Base-by-base conservation (phyloP, 2,797 vertebrate species). In the Crax fasciolata region DNA sequence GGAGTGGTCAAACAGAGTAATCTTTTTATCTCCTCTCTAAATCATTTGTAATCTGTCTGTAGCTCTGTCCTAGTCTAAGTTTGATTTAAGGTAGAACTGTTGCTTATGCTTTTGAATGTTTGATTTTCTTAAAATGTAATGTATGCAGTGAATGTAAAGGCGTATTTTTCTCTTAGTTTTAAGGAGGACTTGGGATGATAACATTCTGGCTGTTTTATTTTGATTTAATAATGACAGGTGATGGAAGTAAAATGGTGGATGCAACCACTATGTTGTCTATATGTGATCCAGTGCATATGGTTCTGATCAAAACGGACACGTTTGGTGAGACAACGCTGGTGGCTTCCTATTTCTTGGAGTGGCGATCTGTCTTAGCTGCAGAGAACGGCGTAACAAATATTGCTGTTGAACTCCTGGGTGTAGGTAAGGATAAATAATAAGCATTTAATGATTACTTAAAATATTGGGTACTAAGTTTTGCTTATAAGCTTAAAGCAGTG, bases 281-380 rank as follows among this genome's bases (percentile, higher is more conserved):
- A 92, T 99, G 99, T 96, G 99, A 99, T 95, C 98, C 99, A 11
- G 98, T 99, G 73, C 99, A 99, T 83, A 97, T 99, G 96, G 99
- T 99, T 72, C 97, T 99, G 93, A 99, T 99, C 95, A 99, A 98
- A 98, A 99, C 98, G 3, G 99, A 99, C 97, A 98, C 98, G 1
- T 98, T 98, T 95, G 98, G 98, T 72, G 99, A 99, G 94, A 99
- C 98, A 4, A 98, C 98, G 1, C 97, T 99, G 68, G 98, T 99
- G 44, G 99, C 99, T 4, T 99, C 99, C 67, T 98, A 99, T 97
- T 99, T 99, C 95, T 98, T 99, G 83, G 99, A 99, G 95, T 99
- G 99, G 99, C 98, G 99, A 81, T 98, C 98, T 10, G 98, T 99
- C 91, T 98, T 99, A 92, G 96, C 98, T 94, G 98, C 98, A 35